A percentile compares a stretch with the other conserved stretches of the same genome.
Evolutionary conservation across 2,888 invertebrate genomes (phyloP).

Genomic region (Cryptocephalus primarius): DNA sequence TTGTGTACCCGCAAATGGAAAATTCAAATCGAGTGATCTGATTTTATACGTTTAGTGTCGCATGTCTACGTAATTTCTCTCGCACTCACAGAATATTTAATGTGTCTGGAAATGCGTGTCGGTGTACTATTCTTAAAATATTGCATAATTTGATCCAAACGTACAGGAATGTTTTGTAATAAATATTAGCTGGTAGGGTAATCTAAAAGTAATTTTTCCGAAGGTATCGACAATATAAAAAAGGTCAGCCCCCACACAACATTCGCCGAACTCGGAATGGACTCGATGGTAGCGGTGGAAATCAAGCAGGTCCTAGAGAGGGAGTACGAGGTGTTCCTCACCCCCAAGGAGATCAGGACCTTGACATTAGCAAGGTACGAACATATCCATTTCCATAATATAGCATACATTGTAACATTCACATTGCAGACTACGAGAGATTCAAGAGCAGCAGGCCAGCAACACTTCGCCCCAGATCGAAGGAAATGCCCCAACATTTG

Average conservation of each 20-base stretch:
- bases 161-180: no score
- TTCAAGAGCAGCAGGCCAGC: constrained; percentile 36
- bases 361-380: constrained; percentile 60
- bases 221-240: constrained; percentile 44
- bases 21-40: no score
- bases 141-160: no score
- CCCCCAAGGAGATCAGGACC: constrained; percentile 74
- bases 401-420: neutral
- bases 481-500: constrained; percentile 18
- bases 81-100: no score
- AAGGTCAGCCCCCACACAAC: constrained; percentile 58
- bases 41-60: no score
- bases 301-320: constrained; percentile 87
- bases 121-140: no score
- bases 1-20: no score
- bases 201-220: no score
- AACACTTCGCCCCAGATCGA: constrained; percentile 37
- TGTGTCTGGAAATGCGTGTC: no score
- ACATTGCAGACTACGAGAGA: constrained; percentile 38
- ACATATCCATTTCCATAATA: neutral
- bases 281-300: constrained; percentile 95
- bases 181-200: no score
- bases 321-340: constrained; percentile 77
- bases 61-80: no score
- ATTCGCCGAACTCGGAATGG: constrained; percentile 88